Evolutionary conservation across 2,888 invertebrate genomes (phyloP).

Genomic region (Hydrotaea cyrtoneurina): DNA sequence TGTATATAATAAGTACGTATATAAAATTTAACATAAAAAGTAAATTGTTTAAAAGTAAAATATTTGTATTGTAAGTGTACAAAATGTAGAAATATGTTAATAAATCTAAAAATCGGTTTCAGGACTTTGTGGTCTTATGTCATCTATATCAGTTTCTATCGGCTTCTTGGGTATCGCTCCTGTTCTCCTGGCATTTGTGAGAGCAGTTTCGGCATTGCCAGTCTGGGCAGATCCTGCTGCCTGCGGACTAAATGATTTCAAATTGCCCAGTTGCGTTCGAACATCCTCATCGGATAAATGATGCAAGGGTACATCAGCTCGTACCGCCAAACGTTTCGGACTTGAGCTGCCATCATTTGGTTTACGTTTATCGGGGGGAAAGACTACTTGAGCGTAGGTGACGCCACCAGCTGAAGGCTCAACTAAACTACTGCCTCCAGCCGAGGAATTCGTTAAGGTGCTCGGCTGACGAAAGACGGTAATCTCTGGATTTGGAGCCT

Average conservation of each 20-base stretch:
- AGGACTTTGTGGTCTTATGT: slow-evolving; percentile 76
- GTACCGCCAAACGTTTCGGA: slow-evolving; percentile 76
- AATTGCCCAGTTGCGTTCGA: slow-evolving; percentile 75
- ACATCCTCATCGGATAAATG: slow-evolving; percentile 78
- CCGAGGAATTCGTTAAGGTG: slow-evolving; percentile 75
- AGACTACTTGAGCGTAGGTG: slow-evolving; percentile 78
- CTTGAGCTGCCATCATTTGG: slow-evolving; percentile 72
- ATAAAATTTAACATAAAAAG: not conserved
- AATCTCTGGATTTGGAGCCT: slow-evolving; percentile 56
- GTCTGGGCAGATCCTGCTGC: not conserved
- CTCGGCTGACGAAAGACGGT: slow-evolving; percentile 76
- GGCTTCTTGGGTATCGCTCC: slow-evolving; percentile 10
- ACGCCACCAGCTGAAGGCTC: slow-evolving; percentile 72
- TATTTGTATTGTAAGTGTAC: not conserved
- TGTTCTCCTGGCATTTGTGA: not conserved
- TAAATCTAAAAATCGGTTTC: slow-evolving; percentile 77
- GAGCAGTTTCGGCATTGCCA: not conserved
- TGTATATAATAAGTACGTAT: not conserved
- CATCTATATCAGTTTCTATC: slow-evolving; percentile 63
- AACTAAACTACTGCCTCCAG: slow-evolving; percentile 72
- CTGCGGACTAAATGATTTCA: slow-evolving; percentile 75
- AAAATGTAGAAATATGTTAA: not conserved
- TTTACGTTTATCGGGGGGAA: slow-evolving; percentile 76
- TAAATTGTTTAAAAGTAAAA: no score
- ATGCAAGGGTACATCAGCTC: slow-evolving; percentile 78